These are phyloP conservation scores for Valencia hispanica DNA, from an alignment of 2,797 vertebrate genomes.

Conservation along the genomic window DNA sequence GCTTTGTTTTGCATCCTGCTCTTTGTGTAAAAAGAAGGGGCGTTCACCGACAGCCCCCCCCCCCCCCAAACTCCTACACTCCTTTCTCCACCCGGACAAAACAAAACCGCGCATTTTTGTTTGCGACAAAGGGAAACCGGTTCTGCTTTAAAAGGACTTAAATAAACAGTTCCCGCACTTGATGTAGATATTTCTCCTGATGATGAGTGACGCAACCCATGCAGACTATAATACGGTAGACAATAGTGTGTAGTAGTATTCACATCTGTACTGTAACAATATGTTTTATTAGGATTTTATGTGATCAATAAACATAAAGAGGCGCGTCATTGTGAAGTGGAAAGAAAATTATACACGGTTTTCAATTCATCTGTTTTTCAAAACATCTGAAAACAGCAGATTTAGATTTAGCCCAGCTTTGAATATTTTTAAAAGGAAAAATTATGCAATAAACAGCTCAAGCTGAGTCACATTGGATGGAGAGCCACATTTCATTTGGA, in stretches of 20 bases:
- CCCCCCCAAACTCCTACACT: neutral
- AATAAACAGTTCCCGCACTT: neutral
- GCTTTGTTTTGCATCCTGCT: slow-evolving; percentile 55
- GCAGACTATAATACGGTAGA: no score
- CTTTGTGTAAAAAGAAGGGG: slow-evolving; percentile 39
- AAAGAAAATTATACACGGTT: no score
- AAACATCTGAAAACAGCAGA: neutral
- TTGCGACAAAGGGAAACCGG: neutral
- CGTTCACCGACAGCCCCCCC: slow-evolving; percentile 13
- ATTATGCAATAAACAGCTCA: no score
- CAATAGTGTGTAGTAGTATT: no score
- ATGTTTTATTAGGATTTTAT: no score
- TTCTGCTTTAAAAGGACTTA: neutral
- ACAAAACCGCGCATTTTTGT: slow-evolving; percentile 14
- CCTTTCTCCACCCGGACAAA: slow-evolving; percentile 21
- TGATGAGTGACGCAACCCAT: neutral
- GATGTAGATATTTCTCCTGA: neutral
- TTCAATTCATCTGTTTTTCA: neutral
- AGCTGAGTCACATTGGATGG: no score
- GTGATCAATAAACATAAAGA: no score
- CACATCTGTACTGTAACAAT: no score
- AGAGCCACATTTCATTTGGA: no score
- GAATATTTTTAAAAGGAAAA: no score
- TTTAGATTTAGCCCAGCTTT: no score
- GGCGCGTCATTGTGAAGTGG: no score